Evolutionary conservation across 2,113 vertebrate species (phyloP).

Genomic region (Solea solea): DNA sequence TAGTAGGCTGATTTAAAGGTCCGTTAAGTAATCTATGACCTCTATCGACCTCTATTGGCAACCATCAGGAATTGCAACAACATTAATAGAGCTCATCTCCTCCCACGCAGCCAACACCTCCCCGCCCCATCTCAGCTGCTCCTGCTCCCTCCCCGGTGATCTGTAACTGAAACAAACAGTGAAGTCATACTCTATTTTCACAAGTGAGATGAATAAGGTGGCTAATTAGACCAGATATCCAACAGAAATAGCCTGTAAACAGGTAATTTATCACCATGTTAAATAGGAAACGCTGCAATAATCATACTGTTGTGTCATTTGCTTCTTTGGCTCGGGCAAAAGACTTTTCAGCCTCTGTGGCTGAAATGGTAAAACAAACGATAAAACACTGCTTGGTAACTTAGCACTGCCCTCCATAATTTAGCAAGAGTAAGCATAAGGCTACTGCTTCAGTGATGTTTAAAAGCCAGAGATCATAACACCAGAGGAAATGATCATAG

Average conservation of each 20-base stretch:
- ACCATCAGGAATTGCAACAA: constrained; percentile 45
- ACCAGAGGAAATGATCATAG: constrained; percentile 2
- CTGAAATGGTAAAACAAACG: constrained; percentile 32
- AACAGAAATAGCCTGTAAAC: constrained; percentile 55
- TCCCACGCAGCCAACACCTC: constrained; percentile 21
- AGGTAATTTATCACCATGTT: constrained; percentile 66
- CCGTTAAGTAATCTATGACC: constrained; percentile 63
- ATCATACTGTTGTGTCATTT: constrained; percentile 64
- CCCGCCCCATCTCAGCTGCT: constrained; percentile 18
- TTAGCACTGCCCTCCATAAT: constrained; percentile 25
- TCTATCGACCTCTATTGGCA: constrained; percentile 59
- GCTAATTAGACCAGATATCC: constrained; percentile 65
- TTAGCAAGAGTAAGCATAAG: neutral
- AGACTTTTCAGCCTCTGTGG: constrained; percentile 28
- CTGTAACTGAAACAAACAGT: constrained; percentile 64
- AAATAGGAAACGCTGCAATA: constrained; percentile 57
- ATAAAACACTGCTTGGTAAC: constrained; percentile 1
- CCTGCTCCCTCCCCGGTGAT: constrained; percentile 34
- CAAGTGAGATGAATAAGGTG: constrained; percentile 65
- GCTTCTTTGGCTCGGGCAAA: constrained; percentile 38
- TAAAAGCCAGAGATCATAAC: constrained; percentile 12
- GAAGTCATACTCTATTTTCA: constrained; percentile 46
- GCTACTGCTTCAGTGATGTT: neutral
- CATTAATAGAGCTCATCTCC: constrained; percentile 55
- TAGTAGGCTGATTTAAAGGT: constrained; percentile 56